Percentiles rank a stretch among this genome's conserved stretches.
These are phyloP conservation scores for Anthoscopus minutus DNA, from an alignment of 2,113 vertebrate species.

Conservation along the genomic window DNA sequence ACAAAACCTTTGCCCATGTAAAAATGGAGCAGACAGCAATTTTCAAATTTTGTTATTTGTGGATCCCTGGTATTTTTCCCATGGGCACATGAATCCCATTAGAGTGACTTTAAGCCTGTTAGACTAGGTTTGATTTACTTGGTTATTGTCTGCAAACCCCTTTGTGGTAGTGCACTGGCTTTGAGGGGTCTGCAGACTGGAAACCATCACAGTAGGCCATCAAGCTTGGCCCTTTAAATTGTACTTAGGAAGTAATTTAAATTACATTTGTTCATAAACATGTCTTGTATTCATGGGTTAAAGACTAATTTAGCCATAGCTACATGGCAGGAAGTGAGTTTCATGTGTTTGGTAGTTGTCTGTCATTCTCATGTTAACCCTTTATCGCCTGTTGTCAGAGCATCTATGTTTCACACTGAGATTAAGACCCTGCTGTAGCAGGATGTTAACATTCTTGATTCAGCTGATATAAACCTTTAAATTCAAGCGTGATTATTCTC, in stretches of 20 bases:
- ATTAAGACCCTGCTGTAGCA: not conserved
- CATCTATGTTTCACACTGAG: not conserved
- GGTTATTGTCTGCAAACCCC: not conserved
- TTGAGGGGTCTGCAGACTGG: not conserved
- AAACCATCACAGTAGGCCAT: not conserved
- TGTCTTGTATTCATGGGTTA: not conserved
- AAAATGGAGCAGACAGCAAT: not conserved
- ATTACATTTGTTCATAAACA: not conserved
- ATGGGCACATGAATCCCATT: not conserved
- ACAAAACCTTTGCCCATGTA: not conserved
- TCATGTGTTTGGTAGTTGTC: not conserved
- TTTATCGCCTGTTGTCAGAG: not conserved
- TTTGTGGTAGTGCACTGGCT: not conserved
- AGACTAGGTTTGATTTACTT: not conserved
- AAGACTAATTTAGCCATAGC: slow-evolving; percentile 18
- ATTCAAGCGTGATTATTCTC: not conserved
- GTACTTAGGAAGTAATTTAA: not conserved
- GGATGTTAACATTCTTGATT: not conserved
- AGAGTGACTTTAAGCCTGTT: not conserved
- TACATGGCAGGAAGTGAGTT: not conserved
- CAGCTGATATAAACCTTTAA: not conserved
- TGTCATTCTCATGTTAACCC: slow-evolving; percentile 22
- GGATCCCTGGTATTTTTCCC: not conserved
- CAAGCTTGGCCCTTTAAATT: slow-evolving; percentile 21
- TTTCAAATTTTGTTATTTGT: not conserved